Evolutionary conservation across 1,140 invertebrate species (phyloP).

Genomic region (Condylostylus longicornis): DNA sequence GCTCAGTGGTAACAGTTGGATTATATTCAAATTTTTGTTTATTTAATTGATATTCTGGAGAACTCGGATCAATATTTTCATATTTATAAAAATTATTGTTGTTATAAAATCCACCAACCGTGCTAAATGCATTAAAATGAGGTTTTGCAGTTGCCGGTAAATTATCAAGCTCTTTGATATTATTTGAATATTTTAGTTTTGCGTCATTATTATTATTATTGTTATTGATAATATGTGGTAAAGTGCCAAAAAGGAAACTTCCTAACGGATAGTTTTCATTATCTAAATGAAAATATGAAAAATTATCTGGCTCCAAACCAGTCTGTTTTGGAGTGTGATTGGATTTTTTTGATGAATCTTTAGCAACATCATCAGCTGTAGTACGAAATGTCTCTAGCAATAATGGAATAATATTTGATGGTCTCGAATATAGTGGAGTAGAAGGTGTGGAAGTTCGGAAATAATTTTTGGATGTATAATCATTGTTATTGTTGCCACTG

Average conservation of each 20-base stretch:
- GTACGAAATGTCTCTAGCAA: background rate
- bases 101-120: constrained; percentile 40
- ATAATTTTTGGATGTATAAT: constrained; percentile 10
- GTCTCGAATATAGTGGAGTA: no score
- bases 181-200: no score
- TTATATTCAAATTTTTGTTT: no score
- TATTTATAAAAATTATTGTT: constrained; percentile 16
- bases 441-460: constrained; percentile 2
- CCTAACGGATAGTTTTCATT: constrained; percentile 12
- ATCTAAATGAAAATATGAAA: constrained; percentile 28
- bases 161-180: no score
- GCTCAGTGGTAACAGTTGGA: constrained; percentile 20
- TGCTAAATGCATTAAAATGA: constrained; percentile 33
- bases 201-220: constrained; percentile 11
- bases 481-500: constrained; percentile 9
- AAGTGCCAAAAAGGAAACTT: background rate
- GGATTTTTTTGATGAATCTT: constrained; percentile 22
- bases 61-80: constrained; percentile 10
- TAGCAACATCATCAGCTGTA: constrained; percentile 16
- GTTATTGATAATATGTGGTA: constrained; percentile 3
- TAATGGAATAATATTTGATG: background rate
- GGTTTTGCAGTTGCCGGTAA: constrained; percentile 21
- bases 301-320: constrained; percentile 21
- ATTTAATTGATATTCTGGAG: constrained; percentile 10
- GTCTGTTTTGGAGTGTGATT: constrained; percentile 19